A percentile compares a stretch with the other conserved stretches of the same genome.
phyloP scores from a whole-genome alignment of 2,113 vertebrate genomes.

The Hystrix cristata region DNA sequence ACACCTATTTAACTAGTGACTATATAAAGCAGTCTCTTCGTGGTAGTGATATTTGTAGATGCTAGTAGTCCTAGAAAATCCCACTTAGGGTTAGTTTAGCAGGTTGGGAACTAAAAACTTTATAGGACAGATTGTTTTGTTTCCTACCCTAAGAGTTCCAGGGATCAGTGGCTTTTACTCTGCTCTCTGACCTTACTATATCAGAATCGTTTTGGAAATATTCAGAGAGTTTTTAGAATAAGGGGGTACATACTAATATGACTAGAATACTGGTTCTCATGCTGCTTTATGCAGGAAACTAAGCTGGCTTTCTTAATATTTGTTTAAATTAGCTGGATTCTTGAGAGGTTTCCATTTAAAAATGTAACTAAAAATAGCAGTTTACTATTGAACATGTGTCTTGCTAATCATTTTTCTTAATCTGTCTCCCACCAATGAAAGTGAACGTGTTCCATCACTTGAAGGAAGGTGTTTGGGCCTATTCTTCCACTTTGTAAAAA shows the following conservation, averaged over 20 bases:
- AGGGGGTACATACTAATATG: slow-evolving; percentile 44
- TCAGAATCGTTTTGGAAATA: slow-evolving; percentile 61
- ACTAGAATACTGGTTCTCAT: slow-evolving; percentile 2
- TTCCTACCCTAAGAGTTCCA: not conserved
- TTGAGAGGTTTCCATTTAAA: slow-evolving; percentile 62
- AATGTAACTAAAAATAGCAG: slow-evolving; percentile 58
- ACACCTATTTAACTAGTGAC: slow-evolving; percentile 10
- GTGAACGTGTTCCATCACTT: slow-evolving; percentile 39
- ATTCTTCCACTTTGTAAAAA: slow-evolving; percentile 51
- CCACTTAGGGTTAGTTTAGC: too few relatives aligned
- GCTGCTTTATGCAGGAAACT: slow-evolving; percentile 55
- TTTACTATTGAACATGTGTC: slow-evolving; percentile 33
- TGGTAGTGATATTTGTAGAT: slow-evolving; percentile 11
- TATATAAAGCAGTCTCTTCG: not conserved
- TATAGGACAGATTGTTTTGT: not conserved
- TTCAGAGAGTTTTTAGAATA: slow-evolving; percentile 45
- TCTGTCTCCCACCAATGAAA: slow-evolving; percentile 46
- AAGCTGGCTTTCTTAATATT: slow-evolving; percentile 68
- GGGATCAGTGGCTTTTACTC: slow-evolving; percentile 37
- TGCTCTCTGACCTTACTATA: slow-evolving; percentile 2
- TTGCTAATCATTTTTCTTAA: slow-evolving; percentile 61
- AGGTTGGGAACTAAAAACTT: not conserved
- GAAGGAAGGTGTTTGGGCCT: slow-evolving; percentile 51
- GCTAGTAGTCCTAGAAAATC: not conserved
- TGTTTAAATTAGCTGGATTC: slow-evolving; percentile 64